Base-by-base conservation (phyloP, 2,113 vertebrate genomes). In the Hydrolagus affinis region DNA sequence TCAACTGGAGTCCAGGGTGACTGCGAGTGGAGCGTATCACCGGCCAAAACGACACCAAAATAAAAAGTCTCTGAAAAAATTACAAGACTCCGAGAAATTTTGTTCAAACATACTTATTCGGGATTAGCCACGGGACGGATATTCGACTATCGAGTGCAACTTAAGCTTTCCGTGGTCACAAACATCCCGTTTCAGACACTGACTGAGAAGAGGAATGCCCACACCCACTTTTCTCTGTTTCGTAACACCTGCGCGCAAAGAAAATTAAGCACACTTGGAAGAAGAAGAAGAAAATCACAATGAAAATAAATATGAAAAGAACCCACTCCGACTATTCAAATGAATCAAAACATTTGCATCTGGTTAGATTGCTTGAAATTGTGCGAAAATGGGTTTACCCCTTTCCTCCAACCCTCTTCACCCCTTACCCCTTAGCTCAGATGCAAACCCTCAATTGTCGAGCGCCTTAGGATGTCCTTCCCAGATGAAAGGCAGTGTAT, bases 201-300 rank as follows among this genome's bases (percentile, higher is more conserved):
- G 6, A 83, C 44, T 44, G 6, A 6, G 44, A 1, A 44, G 44
- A 44, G 32, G 78, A 83, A 30, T 64, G 66, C 62, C 19, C 15
- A 1, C 15, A 64, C 25, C 78, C 32, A 25, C 66, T 83, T 44
- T 44, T 44, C 66, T 83, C 66, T 30, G 66, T 83, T 83, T 83
- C 78, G 25, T 11, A 68, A 83, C 78, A 68, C 32, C 62, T 66
- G 62, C 78, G n/a, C n/a, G n/a, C n/a, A n/a, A n/a, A n/a, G n/a
- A n/a, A n/a, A 83, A 83, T 6, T 32, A 83, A 83, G 64, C 66
- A 83, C 32, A 83, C 66, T 83, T 25, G 66, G 32, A 83, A 66
- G 62, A 83, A 64, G 66, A 83, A n/a, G n/a, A n/a, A n/a, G n/a
- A 83, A 66, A 83, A 83, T 66, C 78, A 83, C 28, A 32, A 83